A percentile compares a stretch with the other conserved stretches of the same genome.
phyloP scores from a whole-genome alignment of 2,888 invertebrate species.

The Atrina japonica region DNA sequence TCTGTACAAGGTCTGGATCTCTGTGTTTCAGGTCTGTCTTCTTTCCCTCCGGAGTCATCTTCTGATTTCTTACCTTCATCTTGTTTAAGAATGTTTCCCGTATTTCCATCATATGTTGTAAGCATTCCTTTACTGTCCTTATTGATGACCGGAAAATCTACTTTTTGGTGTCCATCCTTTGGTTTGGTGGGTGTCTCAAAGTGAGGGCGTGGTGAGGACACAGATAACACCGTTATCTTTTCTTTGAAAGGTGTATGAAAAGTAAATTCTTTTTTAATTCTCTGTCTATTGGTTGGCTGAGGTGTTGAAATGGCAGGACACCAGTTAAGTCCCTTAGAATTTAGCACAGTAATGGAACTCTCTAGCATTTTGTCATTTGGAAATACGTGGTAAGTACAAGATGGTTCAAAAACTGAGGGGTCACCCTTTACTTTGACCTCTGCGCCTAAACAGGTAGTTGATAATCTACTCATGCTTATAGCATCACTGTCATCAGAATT shows the following conservation, averaged over 20 bases:
- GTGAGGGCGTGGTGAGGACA: neutral
- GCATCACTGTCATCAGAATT: conserved; percentile 41
- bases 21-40: conserved; percentile 1
- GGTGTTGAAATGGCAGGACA: conserved; percentile 27
- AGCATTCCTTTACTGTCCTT: conserved; percentile 31
- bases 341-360: conserved; percentile 27
- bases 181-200: conserved; percentile 11
- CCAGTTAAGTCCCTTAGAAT: conserved; percentile 32
- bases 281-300: neutral
- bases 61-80: conserved; percentile 17
- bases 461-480: conserved; percentile 59
- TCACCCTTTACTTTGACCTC: conserved; percentile 43
- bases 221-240: conserved; percentile 7
- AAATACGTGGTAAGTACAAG: conserved; percentile 55
- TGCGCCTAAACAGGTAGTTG: conserved; percentile 62
- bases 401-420: conserved; percentile 43
- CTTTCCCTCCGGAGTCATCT: neutral
- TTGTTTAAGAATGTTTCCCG: conserved; percentile 10
- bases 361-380: conserved; percentile 43
- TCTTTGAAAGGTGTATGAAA: conserved; percentile 12
- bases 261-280: conserved; percentile 14
- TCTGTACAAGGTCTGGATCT: conserved; percentile 2
- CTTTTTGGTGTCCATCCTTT: conserved; percentile 8
- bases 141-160: conserved; percentile 37
- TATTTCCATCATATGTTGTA: conserved; percentile 29